Percentiles rank a stretch among this genome's conserved stretches.
phyloP scores from a whole-genome alignment of 1,140 invertebrate species.

The Hypsibius dujardini region DNA sequence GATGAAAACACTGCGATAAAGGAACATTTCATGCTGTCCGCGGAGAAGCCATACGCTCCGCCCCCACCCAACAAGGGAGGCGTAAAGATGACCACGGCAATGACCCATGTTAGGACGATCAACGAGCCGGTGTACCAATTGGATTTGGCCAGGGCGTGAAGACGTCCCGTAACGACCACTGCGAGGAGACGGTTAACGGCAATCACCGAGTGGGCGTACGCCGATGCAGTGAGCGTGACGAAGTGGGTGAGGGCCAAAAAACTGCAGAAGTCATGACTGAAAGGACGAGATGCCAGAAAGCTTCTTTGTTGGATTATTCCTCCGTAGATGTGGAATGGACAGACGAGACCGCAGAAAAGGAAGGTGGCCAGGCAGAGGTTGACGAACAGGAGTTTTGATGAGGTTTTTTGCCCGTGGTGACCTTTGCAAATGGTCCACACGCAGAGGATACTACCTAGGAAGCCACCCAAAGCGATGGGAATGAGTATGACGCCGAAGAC shows the following conservation, averaged over 20 bases:
- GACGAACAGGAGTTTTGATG: not conserved
- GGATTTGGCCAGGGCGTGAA: too few species aligned
- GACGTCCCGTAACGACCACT: not conserved
- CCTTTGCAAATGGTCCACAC: not conserved
- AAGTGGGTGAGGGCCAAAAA: not conserved
- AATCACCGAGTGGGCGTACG: not conserved
- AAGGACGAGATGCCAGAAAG: not conserved
- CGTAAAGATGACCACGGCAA: not conserved
- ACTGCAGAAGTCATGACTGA: not conserved
- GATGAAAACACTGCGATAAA: not conserved
- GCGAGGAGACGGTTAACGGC: not conserved
- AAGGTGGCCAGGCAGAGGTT: not conserved
- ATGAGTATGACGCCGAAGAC: not conserved
- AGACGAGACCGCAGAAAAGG: not conserved
- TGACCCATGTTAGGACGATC: not conserved
- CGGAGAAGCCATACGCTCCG: not conserved
- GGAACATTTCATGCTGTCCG: slow-evolving; percentile 1
- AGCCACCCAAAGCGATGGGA: not conserved
- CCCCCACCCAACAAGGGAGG: not conserved
- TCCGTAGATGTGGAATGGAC: not conserved
- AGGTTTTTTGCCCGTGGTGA: not conserved
- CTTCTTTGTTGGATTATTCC: not conserved
- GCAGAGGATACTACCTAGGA: not conserved
- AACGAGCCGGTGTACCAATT: not conserved
- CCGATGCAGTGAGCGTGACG: not conserved